Percentiles rank a stretch among this genome's conserved stretches.
These are phyloP conservation scores for Ceramica pisi DNA, from an alignment of 2,888 invertebrate species.

Conservation along the genomic window DNA sequence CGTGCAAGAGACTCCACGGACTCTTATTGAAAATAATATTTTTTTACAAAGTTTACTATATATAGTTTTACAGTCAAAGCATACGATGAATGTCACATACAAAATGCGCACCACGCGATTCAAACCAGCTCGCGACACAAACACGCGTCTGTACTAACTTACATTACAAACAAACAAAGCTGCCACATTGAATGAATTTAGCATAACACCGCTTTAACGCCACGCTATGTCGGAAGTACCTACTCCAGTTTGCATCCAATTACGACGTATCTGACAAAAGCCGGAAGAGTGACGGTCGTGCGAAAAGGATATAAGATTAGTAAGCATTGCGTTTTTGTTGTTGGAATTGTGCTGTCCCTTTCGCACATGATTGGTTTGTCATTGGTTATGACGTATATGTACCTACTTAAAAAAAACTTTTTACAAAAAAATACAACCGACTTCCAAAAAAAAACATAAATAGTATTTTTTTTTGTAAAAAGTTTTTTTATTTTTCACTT, in stretches of 20 bases:
- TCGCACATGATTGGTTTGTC: conserved; percentile 1
- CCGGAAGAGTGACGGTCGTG: conserved; percentile 63
- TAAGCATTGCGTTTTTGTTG: conserved; percentile 52
- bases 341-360: conserved; percentile 4
- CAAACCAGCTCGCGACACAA: conserved; percentile 17
- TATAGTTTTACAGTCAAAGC: neutral
- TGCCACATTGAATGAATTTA: conserved; percentile 73
- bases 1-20: too few species aligned
- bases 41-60: too few species aligned
- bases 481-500: too few species aligned
- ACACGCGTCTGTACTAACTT: conserved; percentile 15
- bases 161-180: conserved; percentile 21
- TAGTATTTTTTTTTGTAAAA: too few species aligned
- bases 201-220: conserved; percentile 71
- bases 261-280: conserved; percentile 67
- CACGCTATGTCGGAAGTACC: conserved; percentile 71
- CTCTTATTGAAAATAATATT: too few species aligned
- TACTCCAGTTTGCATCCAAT: conserved; percentile 71
- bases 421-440: too few species aligned
- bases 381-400: neutral
- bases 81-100: neutral
- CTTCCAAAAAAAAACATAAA: too few species aligned
- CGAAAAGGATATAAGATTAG: conserved; percentile 53
- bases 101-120: conserved; percentile 1
- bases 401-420: too few species aligned